Evolutionary conservation across 2,113 vertebrate genomes (phyloP), one percentile per base, ranked within the genome.

Genomic region (Passer domesticus): DNA sequence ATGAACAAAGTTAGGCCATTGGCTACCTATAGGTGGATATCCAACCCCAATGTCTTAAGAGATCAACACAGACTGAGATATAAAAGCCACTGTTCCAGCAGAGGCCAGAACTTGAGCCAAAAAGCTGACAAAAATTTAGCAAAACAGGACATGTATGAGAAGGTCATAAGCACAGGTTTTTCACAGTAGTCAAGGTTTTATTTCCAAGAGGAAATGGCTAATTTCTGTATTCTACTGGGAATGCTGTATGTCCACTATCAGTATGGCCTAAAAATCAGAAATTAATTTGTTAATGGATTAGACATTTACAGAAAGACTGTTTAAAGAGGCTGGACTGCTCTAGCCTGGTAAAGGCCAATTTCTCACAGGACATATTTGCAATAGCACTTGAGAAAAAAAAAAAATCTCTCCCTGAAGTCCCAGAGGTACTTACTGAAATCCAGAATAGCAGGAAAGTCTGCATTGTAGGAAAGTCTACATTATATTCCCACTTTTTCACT

Each of bases 211-310:
- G 25, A 83, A 89, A 74, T 49, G 49, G 25, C 39, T 75, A 11
- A 53, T 84, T 94, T 84, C 73, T 87, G 13, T 80, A 49, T 70
- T 80, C 83, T 67, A 15, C 46, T 87, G 50, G 78, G 46, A 88
- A 66, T 2, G 5, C n/a, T 67, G 37, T 90, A 86, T 81, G 79
- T 68, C 83, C 76, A 76, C 80, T 92, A 83, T 52, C 69, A 70
- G 37, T 90, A 64, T 53, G 60, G 60, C 25, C 77, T 94, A 73
- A 92, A 96, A 92, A 58, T 83, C 79, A 93, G 74, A 94, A 75
- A 95, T 89, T 75, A 85, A 91, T 92, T 95, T 96, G 73, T 92
- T 95, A 91, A 90, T 82, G 58, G 63, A 89, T 89, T 63, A 89
- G 87, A 93, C 68, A 84, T 84, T 89, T 90, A 59, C 31, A 83